Percentiles rank a stretch among this genome's conserved stretches.
phyloP scores from a whole-genome alignment of 1,140 invertebrate genomes.

The Eumaeus atala region DNA sequence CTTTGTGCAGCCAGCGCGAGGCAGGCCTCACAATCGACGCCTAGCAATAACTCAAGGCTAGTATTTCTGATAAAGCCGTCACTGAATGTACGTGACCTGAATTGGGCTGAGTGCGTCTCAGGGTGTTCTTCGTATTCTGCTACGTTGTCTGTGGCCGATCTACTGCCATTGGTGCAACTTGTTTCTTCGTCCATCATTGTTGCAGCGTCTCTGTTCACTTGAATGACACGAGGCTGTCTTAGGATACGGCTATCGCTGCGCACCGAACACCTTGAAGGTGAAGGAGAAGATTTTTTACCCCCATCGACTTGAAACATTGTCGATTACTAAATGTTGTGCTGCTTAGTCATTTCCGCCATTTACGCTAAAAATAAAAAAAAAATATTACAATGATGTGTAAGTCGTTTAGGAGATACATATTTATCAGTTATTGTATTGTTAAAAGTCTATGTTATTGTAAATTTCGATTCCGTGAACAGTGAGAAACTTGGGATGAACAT shows the following conservation, averaged over 20 bases:
- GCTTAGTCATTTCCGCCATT: conserved; percentile 9
- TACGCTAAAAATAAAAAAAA: background rate
- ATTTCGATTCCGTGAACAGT: no score
- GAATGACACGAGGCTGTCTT: conserved; percentile 65
- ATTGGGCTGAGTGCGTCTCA: conserved; percentile 42
- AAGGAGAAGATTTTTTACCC: conserved; percentile 57
- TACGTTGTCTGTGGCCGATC: conserved; percentile 18
- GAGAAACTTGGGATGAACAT: no score
- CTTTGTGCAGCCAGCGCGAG: conserved; percentile 53
- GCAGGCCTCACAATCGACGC: conserved; percentile 69
- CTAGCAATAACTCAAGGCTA: conserved; percentile 68
- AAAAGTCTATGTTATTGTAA: no score
- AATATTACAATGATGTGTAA: background rate
- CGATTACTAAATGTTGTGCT: conserved; percentile 1
- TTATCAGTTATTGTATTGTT: no score
- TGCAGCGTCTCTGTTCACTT: conserved; percentile 67
- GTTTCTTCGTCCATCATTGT: conserved; percentile 68
- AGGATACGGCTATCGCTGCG: conserved; percentile 56
- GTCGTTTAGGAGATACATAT: no score
- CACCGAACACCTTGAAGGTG: conserved; percentile 60
- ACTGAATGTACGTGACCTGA: conserved; percentile 67
- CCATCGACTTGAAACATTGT: conserved; percentile 60
- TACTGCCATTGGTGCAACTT: conserved; percentile 14
- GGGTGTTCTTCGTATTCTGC: conserved; percentile 45
- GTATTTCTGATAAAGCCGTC: conserved; percentile 70